A percentile compares a stretch with the other conserved stretches of the same genome.
phyloP scores from a whole-genome alignment of 2,888 invertebrate species.

The Sylvicola fuscatus region DNA sequence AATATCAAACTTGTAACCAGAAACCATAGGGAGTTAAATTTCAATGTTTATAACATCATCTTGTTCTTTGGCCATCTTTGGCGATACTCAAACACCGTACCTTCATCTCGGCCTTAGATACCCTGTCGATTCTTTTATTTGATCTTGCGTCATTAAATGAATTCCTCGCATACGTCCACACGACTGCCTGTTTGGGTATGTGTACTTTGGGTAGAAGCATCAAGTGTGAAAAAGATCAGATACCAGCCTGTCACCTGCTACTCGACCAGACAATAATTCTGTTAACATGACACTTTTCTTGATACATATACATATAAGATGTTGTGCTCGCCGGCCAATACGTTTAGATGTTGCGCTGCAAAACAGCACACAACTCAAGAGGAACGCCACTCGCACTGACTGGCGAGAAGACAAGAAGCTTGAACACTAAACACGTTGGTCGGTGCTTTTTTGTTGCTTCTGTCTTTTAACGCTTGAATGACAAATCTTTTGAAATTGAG shows the following conservation, averaged over 20 bases:
- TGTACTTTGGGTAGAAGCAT: slow-evolving; percentile 6
- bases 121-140: background rate
- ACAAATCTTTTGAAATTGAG: too few species aligned
- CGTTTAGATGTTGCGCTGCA: background rate
- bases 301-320: background rate
- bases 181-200: slow-evolving; percentile 8
- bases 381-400: too few species aligned
- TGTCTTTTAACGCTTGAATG: too few species aligned
- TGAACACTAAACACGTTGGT: too few species aligned
- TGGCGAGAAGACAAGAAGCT: too few species aligned
- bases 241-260: slow-evolving; percentile 12
- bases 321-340: background rate
- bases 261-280: slow-evolving; percentile 6
- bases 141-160: background rate
- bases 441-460: too few species aligned
- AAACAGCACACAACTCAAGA: too few species aligned
- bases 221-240: slow-evolving; percentile 11
- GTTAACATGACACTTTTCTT: slow-evolving; percentile 11
- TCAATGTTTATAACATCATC: slow-evolving; percentile 1
- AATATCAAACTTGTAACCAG: background rate
- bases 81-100: too few species aligned
- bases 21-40: slow-evolving; percentile 4
- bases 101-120: background rate
- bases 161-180: background rate
- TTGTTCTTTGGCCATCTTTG: too few species aligned